A percentile compares a stretch with the other conserved stretches of the same genome.
These are phyloP conservation scores for Carcinoscorpius rotundicauda DNA, from an alignment of 1,140 invertebrate species.

Conservation along the genomic window DNA sequence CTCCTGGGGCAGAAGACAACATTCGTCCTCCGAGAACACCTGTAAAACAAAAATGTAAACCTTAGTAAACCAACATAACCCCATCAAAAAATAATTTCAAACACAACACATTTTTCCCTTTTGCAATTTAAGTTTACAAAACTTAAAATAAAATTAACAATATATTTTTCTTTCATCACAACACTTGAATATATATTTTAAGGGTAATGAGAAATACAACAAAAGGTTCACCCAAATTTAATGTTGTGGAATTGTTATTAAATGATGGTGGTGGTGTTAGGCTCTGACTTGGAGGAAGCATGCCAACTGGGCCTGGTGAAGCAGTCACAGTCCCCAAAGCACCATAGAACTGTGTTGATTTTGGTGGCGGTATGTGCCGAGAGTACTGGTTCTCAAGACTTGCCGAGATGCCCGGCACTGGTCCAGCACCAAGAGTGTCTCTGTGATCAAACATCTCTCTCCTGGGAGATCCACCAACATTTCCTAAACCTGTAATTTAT, in stretches of 20 bases:
- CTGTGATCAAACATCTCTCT: conserved; percentile 58
- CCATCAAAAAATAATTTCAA: too few relatives aligned
- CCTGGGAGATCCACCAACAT: conserved; percentile 46
- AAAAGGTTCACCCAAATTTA: conserved; percentile 20
- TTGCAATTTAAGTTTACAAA: too few relatives aligned
- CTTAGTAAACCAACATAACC: too few relatives aligned
- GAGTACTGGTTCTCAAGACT: conserved; percentile 39
- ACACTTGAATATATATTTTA: too few relatives aligned
- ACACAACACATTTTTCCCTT: too few relatives aligned
- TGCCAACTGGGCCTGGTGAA: conserved; percentile 41
- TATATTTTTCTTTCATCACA: too few relatives aligned
- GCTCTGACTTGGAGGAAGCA: conserved; percentile 35
- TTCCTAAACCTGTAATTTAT: conserved; percentile 17
- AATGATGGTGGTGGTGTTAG: conserved; percentile 57
- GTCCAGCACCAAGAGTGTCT: conserved; percentile 35
- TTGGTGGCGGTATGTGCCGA: conserved; percentile 47
- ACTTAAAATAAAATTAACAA: too few relatives aligned
- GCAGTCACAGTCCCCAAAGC: conserved; percentile 48
- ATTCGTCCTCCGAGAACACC: conserved; percentile 28
- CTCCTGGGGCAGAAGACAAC: conserved; percentile 73
- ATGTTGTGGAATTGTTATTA: conserved; percentile 35
- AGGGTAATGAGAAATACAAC: too few relatives aligned
- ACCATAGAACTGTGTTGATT: conserved; percentile 50
- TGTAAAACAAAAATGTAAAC: too few relatives aligned
- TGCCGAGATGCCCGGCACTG: conserved; percentile 12